Evolutionary conservation across 2,797 vertebrate genomes (phyloP).

Genomic region (Phrynocephalus vlangalii): DNA sequence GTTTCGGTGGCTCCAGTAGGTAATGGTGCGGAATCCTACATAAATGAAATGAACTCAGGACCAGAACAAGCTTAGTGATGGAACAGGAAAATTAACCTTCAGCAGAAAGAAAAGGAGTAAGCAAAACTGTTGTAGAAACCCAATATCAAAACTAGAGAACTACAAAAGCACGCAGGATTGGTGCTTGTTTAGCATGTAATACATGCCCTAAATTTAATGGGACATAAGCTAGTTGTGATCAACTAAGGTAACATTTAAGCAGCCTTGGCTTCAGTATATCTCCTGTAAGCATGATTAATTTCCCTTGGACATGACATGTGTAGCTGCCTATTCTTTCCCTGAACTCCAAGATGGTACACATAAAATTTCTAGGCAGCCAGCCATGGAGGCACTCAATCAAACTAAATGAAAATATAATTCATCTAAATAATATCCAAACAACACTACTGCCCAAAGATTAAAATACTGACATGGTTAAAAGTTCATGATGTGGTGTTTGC

Average conservation of each 20-base stretch:
- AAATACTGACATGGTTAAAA: background rate
- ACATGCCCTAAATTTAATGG: too few species aligned
- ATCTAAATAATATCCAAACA: too few species aligned
- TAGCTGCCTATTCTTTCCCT: background rate
- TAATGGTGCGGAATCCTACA: background rate
- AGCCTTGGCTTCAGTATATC: background rate
- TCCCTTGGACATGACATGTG: background rate
- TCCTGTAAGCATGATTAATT: background rate
- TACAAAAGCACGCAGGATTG: background rate
- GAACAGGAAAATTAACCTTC: constrained; percentile 13
- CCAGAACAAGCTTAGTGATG: constrained; percentile 16
- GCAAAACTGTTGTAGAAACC: background rate
- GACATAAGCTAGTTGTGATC: background rate
- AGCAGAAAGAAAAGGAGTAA: constrained; percentile 1
- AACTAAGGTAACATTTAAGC: too few species aligned
- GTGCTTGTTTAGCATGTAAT: too few species aligned
- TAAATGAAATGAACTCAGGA: background rate
- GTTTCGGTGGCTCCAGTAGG: background rate
- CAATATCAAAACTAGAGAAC: background rate
- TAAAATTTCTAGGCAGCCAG: background rate
- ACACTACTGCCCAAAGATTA: background rate
- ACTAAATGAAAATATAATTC: background rate
- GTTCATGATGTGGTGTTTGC: background rate
- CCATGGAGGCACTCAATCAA: background rate
- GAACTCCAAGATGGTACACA: background rate